Evolutionary conservation across 1,140 invertebrate genomes (phyloP), one percentile per base, ranked within the genome.

Genomic region (Grapholita molesta): DNA sequence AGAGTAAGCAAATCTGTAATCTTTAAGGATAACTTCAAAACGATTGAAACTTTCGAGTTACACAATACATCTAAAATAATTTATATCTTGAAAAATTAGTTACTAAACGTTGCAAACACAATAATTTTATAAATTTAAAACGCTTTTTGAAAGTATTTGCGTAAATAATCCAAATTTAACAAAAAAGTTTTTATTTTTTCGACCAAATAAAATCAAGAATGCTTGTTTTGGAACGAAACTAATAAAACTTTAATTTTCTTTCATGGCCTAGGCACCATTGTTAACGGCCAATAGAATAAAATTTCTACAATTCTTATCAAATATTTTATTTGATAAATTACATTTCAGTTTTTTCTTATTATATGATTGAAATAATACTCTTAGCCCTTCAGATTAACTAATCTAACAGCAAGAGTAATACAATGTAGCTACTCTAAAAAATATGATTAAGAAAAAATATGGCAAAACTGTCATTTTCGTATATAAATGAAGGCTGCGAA

Each of bases 401-500:
- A 57, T 12, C 4, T 15, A 23, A 53, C 1, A 64, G 7, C 35
- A 18, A 61, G 32, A 15, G 28, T 32, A 65, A 69, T 67, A 73
- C 67, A 69, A 67, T 72, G 66, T 61, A 33, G 28, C 53, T 52
- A 65, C 32, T 73, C 70, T 74, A 76, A 80, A 80, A 84, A 87
- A 82, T 78, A 78, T 77, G 15, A 61, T 28, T 30, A 30, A 32
- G 28, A 61, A 61, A 61, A 61, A 61, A 61, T 61, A 61, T 84
- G 79, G 80, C 83, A 80, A 80, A 84, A 80, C 85, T 89, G 88
- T 85, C 88, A 90, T 75, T 84, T 87, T 88, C 81, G 81, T 90
- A 90, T 91, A 91, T 90, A 91, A 84, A 91, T 89, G 86, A 90
- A 88, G 83, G 84, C 77, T 81, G 84, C 78, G 84, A 86, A 61